Percentiles rank a stretch among this genome's conserved stretches.
Evolutionary conservation across 2,888 invertebrate genomes (phyloP).

Genomic region (Parnassius smintheus): DNA sequence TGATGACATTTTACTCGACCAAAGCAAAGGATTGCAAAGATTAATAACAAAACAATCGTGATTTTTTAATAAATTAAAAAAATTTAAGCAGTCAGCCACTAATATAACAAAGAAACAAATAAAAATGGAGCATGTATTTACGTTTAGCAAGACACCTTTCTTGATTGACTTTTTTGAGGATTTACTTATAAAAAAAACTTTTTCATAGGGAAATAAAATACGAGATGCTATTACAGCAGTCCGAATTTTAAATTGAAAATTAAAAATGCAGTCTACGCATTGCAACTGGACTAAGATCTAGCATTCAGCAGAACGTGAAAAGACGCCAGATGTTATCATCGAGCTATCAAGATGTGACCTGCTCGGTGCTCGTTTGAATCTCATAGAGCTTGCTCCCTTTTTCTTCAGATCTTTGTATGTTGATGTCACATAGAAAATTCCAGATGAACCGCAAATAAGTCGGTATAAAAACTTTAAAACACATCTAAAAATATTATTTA

Average conservation of each 20-base stretch:
- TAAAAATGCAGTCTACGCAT: conserved; percentile 12
- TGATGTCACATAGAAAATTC: background rate
- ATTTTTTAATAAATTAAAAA: too few relatives aligned
- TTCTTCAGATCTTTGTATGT: conserved; percentile 6
- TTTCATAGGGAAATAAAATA: background rate
- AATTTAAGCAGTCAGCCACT: too few relatives aligned
- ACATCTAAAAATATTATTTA: too few relatives aligned
- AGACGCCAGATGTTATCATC: conserved; percentile 23
- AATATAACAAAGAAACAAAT: too few relatives aligned
- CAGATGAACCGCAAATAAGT: background rate
- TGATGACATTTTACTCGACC: too few relatives aligned
- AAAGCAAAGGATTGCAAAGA: too few relatives aligned
- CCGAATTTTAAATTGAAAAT: conserved; percentile 12
- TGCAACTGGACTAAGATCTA: conserved; percentile 12
- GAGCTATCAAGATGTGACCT: conserved; percentile 23
- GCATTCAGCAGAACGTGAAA: conserved; percentile 20
- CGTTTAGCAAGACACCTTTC: too few relatives aligned
- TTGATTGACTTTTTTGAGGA: too few relatives aligned
- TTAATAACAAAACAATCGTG: too few relatives aligned
- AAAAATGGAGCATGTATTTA: too few relatives aligned
- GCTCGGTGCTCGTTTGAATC: conserved; percentile 4
- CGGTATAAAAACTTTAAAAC: too few relatives aligned
- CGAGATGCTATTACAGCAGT: background rate
- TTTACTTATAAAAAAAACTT: background rate
- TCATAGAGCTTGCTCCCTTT: conserved; percentile 7